Base-by-base conservation (phyloP, 2,888 invertebrate species). In the Muscina levida region DNA sequence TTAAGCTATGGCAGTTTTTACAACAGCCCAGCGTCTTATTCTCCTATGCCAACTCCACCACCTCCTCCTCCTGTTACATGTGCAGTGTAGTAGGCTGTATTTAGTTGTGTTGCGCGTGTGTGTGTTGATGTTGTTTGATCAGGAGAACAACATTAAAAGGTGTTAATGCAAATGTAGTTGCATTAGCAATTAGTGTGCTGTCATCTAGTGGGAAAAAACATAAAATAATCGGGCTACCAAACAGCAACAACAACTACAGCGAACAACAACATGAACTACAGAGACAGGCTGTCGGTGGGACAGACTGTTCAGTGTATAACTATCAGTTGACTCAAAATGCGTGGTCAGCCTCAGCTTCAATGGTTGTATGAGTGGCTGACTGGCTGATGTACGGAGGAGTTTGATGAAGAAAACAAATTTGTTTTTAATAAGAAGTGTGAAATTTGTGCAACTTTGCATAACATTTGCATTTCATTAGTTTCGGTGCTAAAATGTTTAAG, bases 141-240 rank as follows among this genome's bases (percentile, higher is more conserved):
- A 81, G 59, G 77, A 81, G 77, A 77, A 81, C 81, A 81, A 81
- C 81, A 81, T 81, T 81, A 81, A 81, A 74, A 81, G 81, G 81
- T 81, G 81, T 81, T 81, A 81, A 81, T 81, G 81, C 81, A 81
- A 81, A 81, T 81, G 81, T 81, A 81, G 81, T 81, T 81, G 81
- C 81, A 81, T 81, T 81, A 81, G 81, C 81, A 81, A 81, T 81
- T 81, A 81, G 81, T 81, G 81, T 81, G 81, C 77, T 81, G 81
- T 81, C 81, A 81, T 81, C 81, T 81, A 81, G 81, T 81, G 81
- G 81, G 81, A 77, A 81, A 80, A 81, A 81, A 81, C 81, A 81
- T 81, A 81, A 81, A 81, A 81, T 81, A 81, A 77, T 81, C 81
- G 81, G 81, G 81, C 81, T 81, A 77, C 81, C 77, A 81, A 72